phyloP scores from a whole-genome alignment of 2,113 vertebrate species.

The zebrafish (Danio rerio) region GRCz12tu NC_133180.1:35155501-35156000 shows the following conservation, averaged over 20 bases:
- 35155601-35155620: constrained; percentile 20
- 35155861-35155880: too few relatives aligned
- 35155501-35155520: constrained; percentile 63
- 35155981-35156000: too few relatives aligned
- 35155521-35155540: constrained; percentile 62
- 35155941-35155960: too few relatives aligned
- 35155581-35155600: constrained; percentile 52
- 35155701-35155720: constrained; percentile 36
- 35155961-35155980: too few relatives aligned
- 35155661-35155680: constrained; percentile 58
- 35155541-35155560: constrained; percentile 41
- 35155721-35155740: not conserved
- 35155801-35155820: too few relatives aligned
- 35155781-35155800: too few relatives aligned
- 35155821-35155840: too few relatives aligned
- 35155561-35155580: constrained; percentile 65
- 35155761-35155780: too few relatives aligned
- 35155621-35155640: not conserved
- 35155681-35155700: constrained; percentile 34
- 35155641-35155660: constrained; percentile 63
- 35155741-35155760: not conserved
- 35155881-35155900: too few relatives aligned
- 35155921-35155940: too few relatives aligned
- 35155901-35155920: too few relatives aligned
- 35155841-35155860: too few relatives aligned